Conservation (phyloP, 2,888 invertebrate species). For the Lordiphosa fenestrarum region DNA sequence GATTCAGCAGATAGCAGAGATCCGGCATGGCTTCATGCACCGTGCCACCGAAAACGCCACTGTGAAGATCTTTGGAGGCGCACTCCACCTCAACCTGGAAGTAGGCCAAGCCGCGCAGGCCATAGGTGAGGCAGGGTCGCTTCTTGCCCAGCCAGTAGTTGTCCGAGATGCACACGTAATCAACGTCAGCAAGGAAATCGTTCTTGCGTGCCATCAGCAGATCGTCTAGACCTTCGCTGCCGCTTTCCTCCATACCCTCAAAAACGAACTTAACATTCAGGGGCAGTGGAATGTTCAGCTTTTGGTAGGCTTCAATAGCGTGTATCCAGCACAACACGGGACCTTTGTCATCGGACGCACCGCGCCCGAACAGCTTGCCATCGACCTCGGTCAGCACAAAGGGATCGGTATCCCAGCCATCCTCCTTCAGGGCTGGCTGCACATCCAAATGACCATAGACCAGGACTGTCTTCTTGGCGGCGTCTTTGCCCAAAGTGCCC, state of each 20-base stretch:
- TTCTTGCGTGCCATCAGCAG: constrained; percentile 85
- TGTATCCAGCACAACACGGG: constrained; percentile 97
- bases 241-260: constrained; percentile 99
- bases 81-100: constrained; percentile 94
- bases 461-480: constrained; percentile 94
- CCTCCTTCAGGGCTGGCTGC: constrained; percentile 94
- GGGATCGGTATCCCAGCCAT: constrained; percentile 98
- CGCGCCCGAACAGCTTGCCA: constrained; percentile 94
- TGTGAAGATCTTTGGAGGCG: constrained; percentile 95
- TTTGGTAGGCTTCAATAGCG: constrained; percentile 93
- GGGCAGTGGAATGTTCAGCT: constrained; percentile 85
- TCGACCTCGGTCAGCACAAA: constrained; percentile 93
- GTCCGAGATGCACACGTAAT: constrained; percentile 98
- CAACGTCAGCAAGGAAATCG: constrained; percentile 90
- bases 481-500: constrained; percentile 89
- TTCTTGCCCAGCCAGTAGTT: constrained; percentile 99
- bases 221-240: constrained; percentile 96
- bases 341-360: constrained; percentile 96
- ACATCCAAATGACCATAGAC: constrained; percentile 99
- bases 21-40: constrained; percentile 96
- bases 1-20: constrained; percentile 91
- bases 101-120: constrained; percentile 95
- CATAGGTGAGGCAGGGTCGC: constrained; percentile 99
- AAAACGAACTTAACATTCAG: constrained; percentile 93
- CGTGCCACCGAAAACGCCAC: constrained; percentile 96